Evolutionary conservation across 2,888 invertebrate species (phyloP), one percentile per base, ranked within the genome.

Genomic region (Anarsia innoxiella): DNA sequence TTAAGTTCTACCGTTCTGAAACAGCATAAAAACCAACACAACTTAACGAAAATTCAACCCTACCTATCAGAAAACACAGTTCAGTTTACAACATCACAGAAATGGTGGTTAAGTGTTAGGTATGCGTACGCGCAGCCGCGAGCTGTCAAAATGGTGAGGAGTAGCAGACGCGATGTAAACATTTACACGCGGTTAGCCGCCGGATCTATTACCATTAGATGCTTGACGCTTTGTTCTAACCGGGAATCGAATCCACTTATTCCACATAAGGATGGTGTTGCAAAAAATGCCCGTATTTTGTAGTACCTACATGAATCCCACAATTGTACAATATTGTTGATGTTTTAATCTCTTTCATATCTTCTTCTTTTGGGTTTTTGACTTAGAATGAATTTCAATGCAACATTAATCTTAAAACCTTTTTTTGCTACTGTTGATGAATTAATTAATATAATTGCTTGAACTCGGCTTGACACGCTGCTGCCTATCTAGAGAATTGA

Each of bases 141-240:
- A 74, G 63, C 60, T 68, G 76, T 80, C 78, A 76, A 77, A 77
- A 71, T 61, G 66, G 59, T 74, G 78, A 79, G 64, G 74, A 75
- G 72, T 75, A 78, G 70, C 78, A 79, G 80, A 68, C 75, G 58
- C 58, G 58, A 57, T 59, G 69, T 78, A 77, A 79, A 80, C 75
- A 77, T 56, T 56, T 59, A 63, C 73, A 70, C 60, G 64, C 61
- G 64, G 66, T 59, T 12, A 14, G 12, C 23, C 30, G 8, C 34
- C 33, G 26, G 26, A 33, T 33, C 33, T 33, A 33, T 33, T 33
- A 33, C 33, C 33, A 33, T 33, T 26, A 26, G 23, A 32, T 23
- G 32, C n/a, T 19, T 19, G 26, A 34, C 28, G 31, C 35, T 36
- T 39, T 39, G 36, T 30, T 34, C 30, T 29, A 23, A 10, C 30